phyloP scores from a whole-genome alignment of 2,113 vertebrate species.

The Lamprologus callipterus region DNA sequence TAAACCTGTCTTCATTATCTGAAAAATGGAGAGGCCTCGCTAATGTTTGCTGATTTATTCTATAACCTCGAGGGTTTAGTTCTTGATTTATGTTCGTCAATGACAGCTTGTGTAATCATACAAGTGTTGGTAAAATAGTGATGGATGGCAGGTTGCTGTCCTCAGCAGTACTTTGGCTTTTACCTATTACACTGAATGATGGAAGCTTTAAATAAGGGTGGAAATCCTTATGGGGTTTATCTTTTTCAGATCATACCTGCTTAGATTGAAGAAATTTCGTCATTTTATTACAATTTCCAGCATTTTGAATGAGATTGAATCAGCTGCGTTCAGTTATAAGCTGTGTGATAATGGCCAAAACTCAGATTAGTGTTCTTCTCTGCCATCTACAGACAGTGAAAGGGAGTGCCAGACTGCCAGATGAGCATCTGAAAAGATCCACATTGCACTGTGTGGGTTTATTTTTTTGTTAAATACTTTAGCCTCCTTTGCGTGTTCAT shows the following conservation, averaged over 20 bases:
- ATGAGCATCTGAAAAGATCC: background rate
- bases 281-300: background rate
- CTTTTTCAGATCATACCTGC: background rate
- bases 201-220: constrained; percentile 7
- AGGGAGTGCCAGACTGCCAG: constrained; percentile 42
- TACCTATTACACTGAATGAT: constrained; percentile 46
- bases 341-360: background rate
- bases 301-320: background rate
- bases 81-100: constrained; percentile 51
- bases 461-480: background rate
- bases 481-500: background rate
- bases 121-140: constrained; percentile 67
- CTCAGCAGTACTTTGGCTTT: constrained; percentile 39
- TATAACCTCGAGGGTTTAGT: constrained; percentile 35
- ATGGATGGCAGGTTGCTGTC: constrained; percentile 53
- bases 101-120: constrained; percentile 54
- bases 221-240: background rate
- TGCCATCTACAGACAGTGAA: constrained; percentile 62
- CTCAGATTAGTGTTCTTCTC: constrained; percentile 39
- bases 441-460: background rate
- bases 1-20: constrained; percentile 65
- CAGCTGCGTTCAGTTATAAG: background rate
- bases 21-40: constrained; percentile 47
- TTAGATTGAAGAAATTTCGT: background rate
- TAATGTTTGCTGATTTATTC: constrained; percentile 65